Evolutionary conservation across 2,888 invertebrate species (phyloP), one percentile per base, ranked within the genome.

Genomic region (Leucoptera coffeella): DNA sequence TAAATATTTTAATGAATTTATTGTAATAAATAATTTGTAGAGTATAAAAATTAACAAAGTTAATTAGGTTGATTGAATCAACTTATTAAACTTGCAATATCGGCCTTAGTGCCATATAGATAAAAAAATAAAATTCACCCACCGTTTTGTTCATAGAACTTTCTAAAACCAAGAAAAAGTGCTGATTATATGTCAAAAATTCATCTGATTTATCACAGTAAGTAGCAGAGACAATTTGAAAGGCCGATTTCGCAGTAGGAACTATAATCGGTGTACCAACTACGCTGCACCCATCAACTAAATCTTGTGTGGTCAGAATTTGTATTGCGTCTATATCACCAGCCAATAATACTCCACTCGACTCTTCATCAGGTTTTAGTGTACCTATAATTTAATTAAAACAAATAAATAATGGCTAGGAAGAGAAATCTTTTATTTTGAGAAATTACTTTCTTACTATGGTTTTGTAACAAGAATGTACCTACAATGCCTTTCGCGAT

Each of bases 151-250:
- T 39, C 9, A 53, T 30, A 12, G 65, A 62, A 9, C 57, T 55
- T 3, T 55, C 47, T 2, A 65, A 37, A 9, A 54, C 50, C 3
- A 69, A 39, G 22, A 67, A 43, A 33, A 69, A 67, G 34, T 67
- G 65, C 36, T 69, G 69, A 30, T 65, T 56, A 34, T 53, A 67
- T 35, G 65, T 67, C 14, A 69, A 38, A 2, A 34, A 27, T 40
- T 67, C 69, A 3, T 50, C 50, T 8, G 53, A 49, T 9, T 65
- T 42, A 19, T 64, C 41, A 32, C 65, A 65, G 35, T 65, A 62
- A 33, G 67, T 69, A 13, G 59, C 53, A 29, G 62, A 69, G 4
- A 57, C 50, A 24, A 69, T 47, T 3, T 59, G 41, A 32, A 65
- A 67, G 2, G 61, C 46, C 30, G 38, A 49, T 29, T 50, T 49